Conservation (phyloP, 2,113 vertebrate species). For the Grus americana region DNA sequence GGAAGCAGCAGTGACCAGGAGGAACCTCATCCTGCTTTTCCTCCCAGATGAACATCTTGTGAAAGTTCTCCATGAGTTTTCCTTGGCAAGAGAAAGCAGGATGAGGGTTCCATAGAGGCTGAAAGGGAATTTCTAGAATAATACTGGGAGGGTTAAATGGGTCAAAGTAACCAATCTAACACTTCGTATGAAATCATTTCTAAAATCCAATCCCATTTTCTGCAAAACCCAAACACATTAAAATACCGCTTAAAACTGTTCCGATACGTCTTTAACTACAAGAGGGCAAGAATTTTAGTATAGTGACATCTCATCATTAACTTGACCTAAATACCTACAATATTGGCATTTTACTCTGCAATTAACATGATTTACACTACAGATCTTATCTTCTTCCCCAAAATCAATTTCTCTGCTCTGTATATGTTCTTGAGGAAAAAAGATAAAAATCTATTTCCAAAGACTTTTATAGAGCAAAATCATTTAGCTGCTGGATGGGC, state of each 20-base stretch:
- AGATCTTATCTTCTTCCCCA: background rate
- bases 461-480: background rate
- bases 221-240: background rate
- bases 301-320: background rate
- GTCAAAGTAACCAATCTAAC: background rate
- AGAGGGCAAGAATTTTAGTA: background rate
- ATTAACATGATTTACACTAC: constrained; percentile 1
- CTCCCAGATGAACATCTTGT: rapidly evolving
- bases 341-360: background rate
- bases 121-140: background rate
- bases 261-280: background rate
- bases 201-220: background rate
- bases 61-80: background rate
- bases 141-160: background rate
- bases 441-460: background rate
- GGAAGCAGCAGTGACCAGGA: background rate
- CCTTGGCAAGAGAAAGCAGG: background rate
- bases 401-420: background rate
- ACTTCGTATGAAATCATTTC: background rate
- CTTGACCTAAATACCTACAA: background rate
- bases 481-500: background rate
- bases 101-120: background rate
- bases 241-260: background rate
- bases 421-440: background rate
- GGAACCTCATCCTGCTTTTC: background rate